These are phyloP conservation scores for Pseudopodoces humilis DNA, from an alignment of 2,113 vertebrate genomes.

Conservation along the genomic window DNA sequence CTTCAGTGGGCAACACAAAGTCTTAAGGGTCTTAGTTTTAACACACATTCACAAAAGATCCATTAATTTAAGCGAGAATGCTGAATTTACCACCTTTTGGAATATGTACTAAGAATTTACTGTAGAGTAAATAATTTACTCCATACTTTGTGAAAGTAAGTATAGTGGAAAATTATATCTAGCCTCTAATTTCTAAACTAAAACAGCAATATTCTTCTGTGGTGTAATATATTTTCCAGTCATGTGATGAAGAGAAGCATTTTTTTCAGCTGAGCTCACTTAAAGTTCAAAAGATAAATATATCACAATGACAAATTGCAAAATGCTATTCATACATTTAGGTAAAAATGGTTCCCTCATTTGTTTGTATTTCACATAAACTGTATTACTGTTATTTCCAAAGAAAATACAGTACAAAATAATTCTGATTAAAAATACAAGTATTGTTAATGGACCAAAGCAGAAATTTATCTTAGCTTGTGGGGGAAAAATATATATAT, in stretches of 20 bases:
- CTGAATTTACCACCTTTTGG: conserved; percentile 41
- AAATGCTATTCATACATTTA: conserved; percentile 65
- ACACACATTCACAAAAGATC: neutral
- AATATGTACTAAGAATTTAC: conserved; percentile 26
- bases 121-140: conserved; percentile 57
- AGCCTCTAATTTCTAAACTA: conserved; percentile 37
- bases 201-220: conserved; percentile 54
- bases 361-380: conserved; percentile 71
- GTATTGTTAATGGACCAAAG: conserved; percentile 60
- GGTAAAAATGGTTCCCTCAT: conserved; percentile 61
- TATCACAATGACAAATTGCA: conserved; percentile 69
- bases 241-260: conserved; percentile 61
- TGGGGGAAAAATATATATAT: neutral
- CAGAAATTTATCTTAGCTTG: conserved; percentile 64
- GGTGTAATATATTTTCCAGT: conserved; percentile 65
- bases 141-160: conserved; percentile 20
- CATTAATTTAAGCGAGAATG: neutral
- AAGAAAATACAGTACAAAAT: conserved; percentile 71
- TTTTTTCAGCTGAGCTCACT: conserved; percentile 66
- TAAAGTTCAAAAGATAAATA: conserved; percentile 72
- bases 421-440: conserved; percentile 67
- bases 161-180: conserved; percentile 71
- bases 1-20: neutral
- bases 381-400: conserved; percentile 61
- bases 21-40: neutral